A percentile compares a stretch with the other conserved stretches of the same genome.
These are phyloP conservation scores for Smutsia temminckii DNA, from an alignment of 2,797 vertebrate species.

Conservation along the genomic window DNA sequence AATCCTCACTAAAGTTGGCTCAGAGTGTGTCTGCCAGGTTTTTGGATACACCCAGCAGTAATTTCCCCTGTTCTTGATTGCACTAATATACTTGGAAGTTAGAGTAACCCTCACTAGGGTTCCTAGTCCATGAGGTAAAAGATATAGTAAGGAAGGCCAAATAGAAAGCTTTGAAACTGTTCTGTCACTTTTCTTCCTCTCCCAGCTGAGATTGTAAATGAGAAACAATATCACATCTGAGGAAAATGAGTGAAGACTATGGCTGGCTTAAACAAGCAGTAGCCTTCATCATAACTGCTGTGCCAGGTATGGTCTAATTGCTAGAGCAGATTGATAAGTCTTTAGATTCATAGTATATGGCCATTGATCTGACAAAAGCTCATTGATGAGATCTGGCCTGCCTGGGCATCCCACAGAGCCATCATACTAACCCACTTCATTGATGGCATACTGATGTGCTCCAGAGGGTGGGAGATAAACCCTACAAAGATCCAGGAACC, in stretches of 20 bases:
- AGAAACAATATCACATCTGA: not conserved
- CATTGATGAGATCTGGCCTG: not conserved
- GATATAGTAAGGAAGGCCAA: not conserved
- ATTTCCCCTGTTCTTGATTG: not conserved
- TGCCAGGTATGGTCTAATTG: not conserved
- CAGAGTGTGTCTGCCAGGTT: not conserved
- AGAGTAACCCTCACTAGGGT: not conserved
- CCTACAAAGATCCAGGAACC: not conserved
- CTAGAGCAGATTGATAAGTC: not conserved
- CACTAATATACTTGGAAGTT: not conserved
- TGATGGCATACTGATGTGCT: not conserved
- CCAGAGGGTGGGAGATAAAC: not conserved
- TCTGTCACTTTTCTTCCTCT: not conserved
- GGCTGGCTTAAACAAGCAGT: slow-evolving; percentile 26
- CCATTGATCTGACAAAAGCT: not conserved
- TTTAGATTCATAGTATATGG: not conserved
- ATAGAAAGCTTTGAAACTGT: slow-evolving; percentile 14
- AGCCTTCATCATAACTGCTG: not conserved
- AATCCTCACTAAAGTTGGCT: not conserved
- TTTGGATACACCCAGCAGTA: not conserved
- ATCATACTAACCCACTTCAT: not conserved
- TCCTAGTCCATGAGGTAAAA: not conserved
- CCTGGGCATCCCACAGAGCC: not conserved
- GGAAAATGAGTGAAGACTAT: not conserved
- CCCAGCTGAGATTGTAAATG: not conserved